Evolutionary conservation across 1,140 invertebrate genomes (phyloP).

Genomic region (Coboldia fuscipes): DNA sequence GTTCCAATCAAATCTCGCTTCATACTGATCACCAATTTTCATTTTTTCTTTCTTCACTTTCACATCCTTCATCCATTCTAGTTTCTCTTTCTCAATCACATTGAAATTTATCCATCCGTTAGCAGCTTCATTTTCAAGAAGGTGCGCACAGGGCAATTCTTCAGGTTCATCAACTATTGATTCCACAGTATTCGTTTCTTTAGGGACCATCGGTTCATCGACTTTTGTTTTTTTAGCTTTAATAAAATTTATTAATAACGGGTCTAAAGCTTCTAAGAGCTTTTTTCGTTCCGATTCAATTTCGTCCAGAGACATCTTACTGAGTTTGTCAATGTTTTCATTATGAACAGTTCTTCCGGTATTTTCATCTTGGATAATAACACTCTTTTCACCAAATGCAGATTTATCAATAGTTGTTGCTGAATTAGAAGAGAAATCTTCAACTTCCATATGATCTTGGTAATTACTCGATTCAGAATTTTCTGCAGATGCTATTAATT

Average conservation of each 20-base stretch:
- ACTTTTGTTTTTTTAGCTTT: conserved; percentile 24
- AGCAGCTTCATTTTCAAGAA: conserved; percentile 33
- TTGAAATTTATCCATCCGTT: conserved; percentile 67
- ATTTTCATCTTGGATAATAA: conserved; percentile 27
- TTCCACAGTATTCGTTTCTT: conserved; percentile 7
- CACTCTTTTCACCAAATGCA: conserved; percentile 21
- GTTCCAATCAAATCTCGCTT: conserved; percentile 45
- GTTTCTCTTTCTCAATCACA: conserved; percentile 55
- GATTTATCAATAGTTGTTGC: no score
- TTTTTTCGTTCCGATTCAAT: conserved; percentile 52
- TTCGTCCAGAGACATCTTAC: conserved; percentile 46
- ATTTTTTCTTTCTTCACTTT: conserved; percentile 21
- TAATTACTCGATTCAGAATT: no score
- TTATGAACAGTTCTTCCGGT: conserved; percentile 38
- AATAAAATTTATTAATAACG: conserved; percentile 39
- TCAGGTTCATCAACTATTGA: neutral
- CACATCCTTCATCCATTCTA: conserved; percentile 63
- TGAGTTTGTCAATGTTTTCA: conserved; percentile 46
- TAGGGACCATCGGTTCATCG: conserved; percentile 32
- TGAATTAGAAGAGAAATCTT: no score
- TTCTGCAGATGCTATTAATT: no score
- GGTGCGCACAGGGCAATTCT: conserved; percentile 26
- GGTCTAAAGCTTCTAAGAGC: conserved; percentile 38
- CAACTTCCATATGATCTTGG: no score
- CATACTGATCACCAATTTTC: conserved; percentile 33